Conservation (phyloP, 1,140 invertebrate genomes). For the Idris sp. region DNA sequence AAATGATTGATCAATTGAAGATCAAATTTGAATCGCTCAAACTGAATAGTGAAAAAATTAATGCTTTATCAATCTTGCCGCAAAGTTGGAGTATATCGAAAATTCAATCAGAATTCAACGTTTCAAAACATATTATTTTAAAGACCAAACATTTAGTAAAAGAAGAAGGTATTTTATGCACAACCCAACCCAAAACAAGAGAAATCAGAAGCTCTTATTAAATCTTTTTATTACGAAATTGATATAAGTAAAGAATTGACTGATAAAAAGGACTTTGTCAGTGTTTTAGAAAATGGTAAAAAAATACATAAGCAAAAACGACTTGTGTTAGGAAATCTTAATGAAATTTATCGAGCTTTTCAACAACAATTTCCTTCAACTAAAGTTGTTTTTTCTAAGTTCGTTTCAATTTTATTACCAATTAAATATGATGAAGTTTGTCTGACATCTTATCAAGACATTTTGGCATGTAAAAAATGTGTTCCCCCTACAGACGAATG, state of each 20-base stretch:
- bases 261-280: conserved; percentile 7
- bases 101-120: neutral
- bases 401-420: neutral
- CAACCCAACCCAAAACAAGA: neutral
- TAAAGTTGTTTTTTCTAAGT: conserved; percentile 8
- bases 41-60: neutral
- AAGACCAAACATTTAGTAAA: too few species aligned
- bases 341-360: conserved; percentile 1
- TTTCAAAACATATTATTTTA: neutral
- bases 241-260: conserved; percentile 14
- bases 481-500: conserved; percentile 3
- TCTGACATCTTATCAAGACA: conserved; percentile 6
- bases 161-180: neutral
- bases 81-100: neutral
- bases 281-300: conserved; percentile 4
- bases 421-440: neutral
- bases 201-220: conserved; percentile 8
- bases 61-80: neutral
- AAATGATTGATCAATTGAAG: neutral
- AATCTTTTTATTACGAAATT: conserved; percentile 39
- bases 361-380: conserved; percentile 2
- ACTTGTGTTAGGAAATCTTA: conserved; percentile 10
- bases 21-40: neutral
- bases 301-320: conserved; percentile 20
- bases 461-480: conserved; percentile 12